phyloP scores from a whole-genome alignment of 2,888 invertebrate species.

The Apodemia hepburni region DNA sequence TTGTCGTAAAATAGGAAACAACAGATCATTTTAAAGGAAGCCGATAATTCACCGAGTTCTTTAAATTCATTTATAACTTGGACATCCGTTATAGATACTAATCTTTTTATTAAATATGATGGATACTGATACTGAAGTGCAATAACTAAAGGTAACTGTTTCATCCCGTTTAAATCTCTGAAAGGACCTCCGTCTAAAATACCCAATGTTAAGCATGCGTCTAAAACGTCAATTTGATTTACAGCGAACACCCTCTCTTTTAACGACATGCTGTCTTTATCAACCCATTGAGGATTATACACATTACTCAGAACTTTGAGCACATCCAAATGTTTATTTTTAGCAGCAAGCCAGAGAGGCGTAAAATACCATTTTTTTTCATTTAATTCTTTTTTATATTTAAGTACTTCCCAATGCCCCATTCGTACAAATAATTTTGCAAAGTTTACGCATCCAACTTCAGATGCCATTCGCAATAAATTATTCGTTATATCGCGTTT shows the following conservation, averaged over 20 bases:
- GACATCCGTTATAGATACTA: constrained; percentile 4
- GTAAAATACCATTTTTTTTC: constrained; percentile 18
- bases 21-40: neutral
- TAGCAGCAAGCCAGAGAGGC: constrained; percentile 17
- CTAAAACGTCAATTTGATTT: constrained; percentile 11
- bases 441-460: constrained; percentile 15
- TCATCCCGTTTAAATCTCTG: neutral
- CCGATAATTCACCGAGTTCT: neutral
- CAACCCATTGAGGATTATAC: constrained; percentile 11
- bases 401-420: neutral
- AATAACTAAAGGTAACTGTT: neutral
- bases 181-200: constrained; percentile 2
- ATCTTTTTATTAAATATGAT: constrained; percentile 3
- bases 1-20: neutral
- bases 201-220: neutral
- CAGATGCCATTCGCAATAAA: constrained; percentile 17
- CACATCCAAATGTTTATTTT: constrained; percentile 13
- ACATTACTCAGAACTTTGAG: neutral
- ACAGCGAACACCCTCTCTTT: constrained; percentile 4
- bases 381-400: constrained; percentile 7
- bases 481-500: constrained; percentile 5
- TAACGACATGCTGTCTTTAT: constrained; percentile 13
- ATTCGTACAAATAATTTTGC: constrained; percentile 4
- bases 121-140: constrained; percentile 8
- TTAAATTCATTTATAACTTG: constrained; percentile 12